Evolutionary conservation across 2,113 vertebrate species (phyloP).

Genomic region (Rhinopomastus cyanomelas): DNA sequence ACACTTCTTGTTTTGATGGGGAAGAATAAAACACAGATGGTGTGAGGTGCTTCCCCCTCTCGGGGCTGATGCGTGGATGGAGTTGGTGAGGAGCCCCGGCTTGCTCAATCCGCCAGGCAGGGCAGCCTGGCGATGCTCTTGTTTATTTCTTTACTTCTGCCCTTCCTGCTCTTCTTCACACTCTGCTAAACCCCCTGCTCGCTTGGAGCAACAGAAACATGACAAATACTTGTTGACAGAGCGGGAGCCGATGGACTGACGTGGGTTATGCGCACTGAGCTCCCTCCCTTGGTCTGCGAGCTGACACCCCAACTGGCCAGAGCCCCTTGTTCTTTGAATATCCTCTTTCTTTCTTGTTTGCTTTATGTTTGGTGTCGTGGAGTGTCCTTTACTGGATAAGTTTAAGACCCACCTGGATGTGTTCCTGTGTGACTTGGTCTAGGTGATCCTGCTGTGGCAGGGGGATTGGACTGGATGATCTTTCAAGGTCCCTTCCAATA

Average conservation of each 20-base stretch:
- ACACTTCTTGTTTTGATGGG: background rate
- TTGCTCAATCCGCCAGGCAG: background rate
- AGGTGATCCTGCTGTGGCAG: too few species aligned
- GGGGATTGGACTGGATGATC: too few species aligned
- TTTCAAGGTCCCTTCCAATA: too few species aligned
- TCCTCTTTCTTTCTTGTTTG: background rate
- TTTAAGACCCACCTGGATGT: too few species aligned
- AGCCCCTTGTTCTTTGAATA: background rate
- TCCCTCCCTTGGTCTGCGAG: background rate
- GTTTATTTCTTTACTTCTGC: background rate
- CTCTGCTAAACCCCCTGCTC: background rate
- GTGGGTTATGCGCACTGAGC: too few species aligned
- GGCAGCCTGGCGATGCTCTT: background rate
- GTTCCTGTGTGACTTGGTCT: too few species aligned
- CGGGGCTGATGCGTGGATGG: rapidly evolving
- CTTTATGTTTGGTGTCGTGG: too few species aligned
- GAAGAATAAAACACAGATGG: background rate
- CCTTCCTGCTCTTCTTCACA: background rate
- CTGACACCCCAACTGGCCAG: background rate
- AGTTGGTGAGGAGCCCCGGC: background rate
- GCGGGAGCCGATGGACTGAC: background rate
- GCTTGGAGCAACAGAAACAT: background rate
- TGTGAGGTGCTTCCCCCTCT: background rate
- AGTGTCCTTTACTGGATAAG: too few species aligned
- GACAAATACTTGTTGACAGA: background rate